Evolutionary conservation across 30 jellyfish, hydroid and myxozoan genomes (phyloP).

Genomic region (Rhopilema esculentum): DNA sequence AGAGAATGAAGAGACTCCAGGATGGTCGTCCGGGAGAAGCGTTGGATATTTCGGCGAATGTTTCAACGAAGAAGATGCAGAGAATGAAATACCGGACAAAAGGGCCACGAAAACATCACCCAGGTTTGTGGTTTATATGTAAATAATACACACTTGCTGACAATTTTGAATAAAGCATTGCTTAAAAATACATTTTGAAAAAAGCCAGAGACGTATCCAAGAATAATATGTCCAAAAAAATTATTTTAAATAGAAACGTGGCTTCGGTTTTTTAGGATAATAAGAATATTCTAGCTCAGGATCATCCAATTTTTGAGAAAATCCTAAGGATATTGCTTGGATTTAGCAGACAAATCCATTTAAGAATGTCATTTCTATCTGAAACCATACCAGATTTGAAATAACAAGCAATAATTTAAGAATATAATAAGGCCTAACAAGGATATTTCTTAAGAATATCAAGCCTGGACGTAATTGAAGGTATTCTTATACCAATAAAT

Average conservation of each 20-base stretch:
- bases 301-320: neutral
- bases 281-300: neutral
- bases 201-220: neutral
- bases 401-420: too few relatives aligned
- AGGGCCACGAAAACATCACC: neutral
- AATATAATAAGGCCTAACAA: too few relatives aligned
- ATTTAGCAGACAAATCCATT: neutral
- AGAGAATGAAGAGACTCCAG: slow-evolving; percentile 37
- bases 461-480: too few relatives aligned
- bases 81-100: neutral
- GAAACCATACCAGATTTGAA: neutral
- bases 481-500: too few relatives aligned
- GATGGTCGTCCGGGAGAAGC: slow-evolving; percentile 41
- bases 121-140: neutral
- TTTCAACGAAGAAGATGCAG: slow-evolving; percentile 26
- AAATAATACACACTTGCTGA: neutral
- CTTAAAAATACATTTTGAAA: neutral
- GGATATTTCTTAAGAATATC: too few relatives aligned
- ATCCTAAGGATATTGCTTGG: neutral
- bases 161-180: neutral
- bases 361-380: neutral
- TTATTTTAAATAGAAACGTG: neutral
- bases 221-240: neutral
- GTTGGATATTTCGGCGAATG: slow-evolving; percentile 45
- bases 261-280: neutral